Evolutionary conservation across 64 coral and sea anemone species (phyloP).

Genomic region (Stichodactyla mertensii): DNA sequence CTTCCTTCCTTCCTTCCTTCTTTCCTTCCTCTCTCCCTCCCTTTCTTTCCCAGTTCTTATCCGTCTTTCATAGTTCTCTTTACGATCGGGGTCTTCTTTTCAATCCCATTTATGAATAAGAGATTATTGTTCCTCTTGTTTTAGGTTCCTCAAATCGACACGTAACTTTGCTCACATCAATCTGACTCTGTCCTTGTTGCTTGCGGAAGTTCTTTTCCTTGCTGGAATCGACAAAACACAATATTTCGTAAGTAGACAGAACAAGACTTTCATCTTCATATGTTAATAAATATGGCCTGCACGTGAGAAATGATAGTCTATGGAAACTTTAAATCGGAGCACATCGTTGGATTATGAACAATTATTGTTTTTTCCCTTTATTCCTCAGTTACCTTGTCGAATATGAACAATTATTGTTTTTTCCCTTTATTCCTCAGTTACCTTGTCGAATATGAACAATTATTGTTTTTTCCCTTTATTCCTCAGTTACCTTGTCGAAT

Average conservation of each 20-base stretch:
- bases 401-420: too few species aligned
- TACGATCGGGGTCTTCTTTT: too few species aligned
- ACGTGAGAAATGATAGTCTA: not conserved
- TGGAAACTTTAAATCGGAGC: too few species aligned
- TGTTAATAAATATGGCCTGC: not conserved
- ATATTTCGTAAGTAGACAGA: conserved; percentile 30
- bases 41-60: too few species aligned
- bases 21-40: too few species aligned
- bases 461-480: not conserved
- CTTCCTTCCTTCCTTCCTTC: too few species aligned
- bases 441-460: conserved; percentile 62
- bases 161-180: conserved; percentile 87
- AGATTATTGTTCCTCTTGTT: not conserved
- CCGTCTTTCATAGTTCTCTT: too few species aligned
- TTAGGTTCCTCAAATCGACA: conserved; percentile 72
- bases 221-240: conserved; percentile 64
- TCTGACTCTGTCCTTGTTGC: conserved; percentile 57
- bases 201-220: conserved; percentile 80
- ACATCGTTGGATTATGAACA: not conserved
- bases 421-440: conserved; percentile 21
- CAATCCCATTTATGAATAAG: not conserved
- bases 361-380: not conserved
- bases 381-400: conserved; percentile 57
- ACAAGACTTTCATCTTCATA: not conserved
- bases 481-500: conserved; percentile 56